Percentiles rank a stretch among this genome's conserved stretches.
Conservation (phyloP, 2,113 vertebrate species). For the Tragelaphus strepsiceros region DNA sequence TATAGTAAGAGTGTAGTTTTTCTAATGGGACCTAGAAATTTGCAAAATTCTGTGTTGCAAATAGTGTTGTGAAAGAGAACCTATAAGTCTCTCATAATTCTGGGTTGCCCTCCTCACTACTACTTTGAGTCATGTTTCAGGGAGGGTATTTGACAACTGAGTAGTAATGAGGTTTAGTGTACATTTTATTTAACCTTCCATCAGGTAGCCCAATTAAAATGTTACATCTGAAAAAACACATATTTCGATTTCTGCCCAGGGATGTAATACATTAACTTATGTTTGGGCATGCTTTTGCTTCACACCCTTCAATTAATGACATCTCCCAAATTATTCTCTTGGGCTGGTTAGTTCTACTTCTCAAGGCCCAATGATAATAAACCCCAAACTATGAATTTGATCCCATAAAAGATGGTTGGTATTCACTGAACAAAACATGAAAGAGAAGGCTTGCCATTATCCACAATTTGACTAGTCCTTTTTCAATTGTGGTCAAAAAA, state of each 20-base stretch:
- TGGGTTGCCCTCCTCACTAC: neutral
- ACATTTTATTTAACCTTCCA: conserved; percentile 57
- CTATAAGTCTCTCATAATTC: conserved; percentile 31
- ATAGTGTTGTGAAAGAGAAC: conserved; percentile 13
- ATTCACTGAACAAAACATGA: neutral
- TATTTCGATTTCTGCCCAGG: conserved; percentile 21
- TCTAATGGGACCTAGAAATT: neutral
- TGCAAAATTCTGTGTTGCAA: neutral
- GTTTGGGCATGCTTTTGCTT: conserved; percentile 33
- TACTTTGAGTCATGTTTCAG: neutral
- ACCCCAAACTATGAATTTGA: neutral
- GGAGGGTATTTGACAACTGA: neutral
- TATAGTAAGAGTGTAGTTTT: neutral
- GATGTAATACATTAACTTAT: conserved; percentile 48
- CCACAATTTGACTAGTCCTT: neutral
- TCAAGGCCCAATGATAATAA: conserved; percentile 10
- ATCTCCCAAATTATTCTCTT: conserved; percentile 35
- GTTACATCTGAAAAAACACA: conserved; percentile 57
- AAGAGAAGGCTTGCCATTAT: neutral
- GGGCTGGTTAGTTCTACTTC: neutral
- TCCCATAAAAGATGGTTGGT: neutral
- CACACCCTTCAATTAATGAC: conserved; percentile 33
- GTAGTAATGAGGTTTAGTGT: conserved; percentile 38
- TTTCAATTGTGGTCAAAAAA: neutral
- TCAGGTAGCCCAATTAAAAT: conserved; percentile 65